These are phyloP conservation scores for Drosophila micromelanica DNA, from an alignment of 1,140 invertebrate species.

Conservation along the genomic window DNA sequence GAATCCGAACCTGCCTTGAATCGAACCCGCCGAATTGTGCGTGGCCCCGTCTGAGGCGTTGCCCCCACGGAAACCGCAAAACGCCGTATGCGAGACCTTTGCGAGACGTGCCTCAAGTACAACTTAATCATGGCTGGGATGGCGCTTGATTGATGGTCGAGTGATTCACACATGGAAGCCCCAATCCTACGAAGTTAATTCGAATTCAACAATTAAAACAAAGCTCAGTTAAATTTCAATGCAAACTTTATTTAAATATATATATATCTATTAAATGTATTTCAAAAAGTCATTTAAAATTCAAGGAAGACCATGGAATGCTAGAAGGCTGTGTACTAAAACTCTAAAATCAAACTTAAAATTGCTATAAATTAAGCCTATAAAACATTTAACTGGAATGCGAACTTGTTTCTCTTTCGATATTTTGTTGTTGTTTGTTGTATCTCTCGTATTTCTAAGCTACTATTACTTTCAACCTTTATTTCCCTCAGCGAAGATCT, in stretches of 20 bases:
- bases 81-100: conserved; percentile 56
- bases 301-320: conserved; percentile 80
- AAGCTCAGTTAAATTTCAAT: conserved; percentile 41
- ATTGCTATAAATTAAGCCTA: conserved; percentile 42
- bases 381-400: conserved; percentile 68
- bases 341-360: conserved; percentile 37
- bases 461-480: conserved; percentile 80
- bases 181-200: not conserved
- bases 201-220: not conserved
- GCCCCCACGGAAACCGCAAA: conserved; percentile 49
- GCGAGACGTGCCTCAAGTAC: conserved; percentile 73
- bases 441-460: conserved; percentile 36
- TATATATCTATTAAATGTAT: conserved; percentile 20
- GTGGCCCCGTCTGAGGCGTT: conserved; percentile 61
- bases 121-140: conserved; percentile 28
- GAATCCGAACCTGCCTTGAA: conserved; percentile 18
- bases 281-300: conserved; percentile 69
- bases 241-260: conserved; percentile 74
- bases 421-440: conserved; percentile 22
- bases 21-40: conserved; percentile 47
- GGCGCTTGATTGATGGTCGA: conserved; percentile 65
- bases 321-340: conserved; percentile 46
- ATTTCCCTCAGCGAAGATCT: conserved; percentile 62
- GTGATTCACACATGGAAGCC: conserved; percentile 50
- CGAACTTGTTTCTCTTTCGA: conserved; percentile 16